Evolutionary conservation across 1,140 invertebrate species (phyloP).

Genomic region (Nephila pilipes): DNA sequence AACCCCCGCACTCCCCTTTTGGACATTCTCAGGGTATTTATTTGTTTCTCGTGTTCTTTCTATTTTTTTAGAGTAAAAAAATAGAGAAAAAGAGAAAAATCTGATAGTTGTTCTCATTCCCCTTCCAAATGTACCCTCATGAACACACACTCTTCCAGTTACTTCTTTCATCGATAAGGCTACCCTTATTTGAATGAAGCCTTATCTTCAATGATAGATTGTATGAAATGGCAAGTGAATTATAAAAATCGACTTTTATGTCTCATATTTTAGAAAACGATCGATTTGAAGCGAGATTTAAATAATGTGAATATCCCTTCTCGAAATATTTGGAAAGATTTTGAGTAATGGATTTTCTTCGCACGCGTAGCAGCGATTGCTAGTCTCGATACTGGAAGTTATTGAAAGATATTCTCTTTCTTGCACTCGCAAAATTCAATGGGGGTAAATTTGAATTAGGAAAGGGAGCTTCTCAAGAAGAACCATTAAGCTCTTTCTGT

Average conservation of each 20-base stretch:
- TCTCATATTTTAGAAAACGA: slow-evolving; percentile 41
- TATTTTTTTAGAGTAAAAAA: neutral
- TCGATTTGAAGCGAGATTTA: slow-evolving; percentile 57
- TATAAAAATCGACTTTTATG: slow-evolving; percentile 72
- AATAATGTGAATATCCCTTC: slow-evolving; percentile 38
- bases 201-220: slow-evolving; percentile 68
- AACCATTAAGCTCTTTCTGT: neutral
- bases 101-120: slow-evolving; percentile 70
- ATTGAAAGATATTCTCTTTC: neutral
- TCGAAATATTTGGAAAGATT: slow-evolving; percentile 40
- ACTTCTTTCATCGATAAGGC: slow-evolving; percentile 50
- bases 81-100: slow-evolving; percentile 9
- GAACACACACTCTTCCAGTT: slow-evolving; percentile 37
- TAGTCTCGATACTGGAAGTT: neutral
- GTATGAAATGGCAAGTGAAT: slow-evolving; percentile 53
- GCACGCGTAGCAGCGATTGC: neutral
- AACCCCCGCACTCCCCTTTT: neutral
- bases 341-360: slow-evolving; percentile 53
- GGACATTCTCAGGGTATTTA: slow-evolving; percentile 43
- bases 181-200: slow-evolving; percentile 16
- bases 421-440: neutral
- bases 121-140: slow-evolving; percentile 19
- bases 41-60: slow-evolving; percentile 65
- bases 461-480: neutral
- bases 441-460: neutral